Evolutionary conservation across 1,140 invertebrate species (phyloP).

Genomic region (Bombus picipes): DNA sequence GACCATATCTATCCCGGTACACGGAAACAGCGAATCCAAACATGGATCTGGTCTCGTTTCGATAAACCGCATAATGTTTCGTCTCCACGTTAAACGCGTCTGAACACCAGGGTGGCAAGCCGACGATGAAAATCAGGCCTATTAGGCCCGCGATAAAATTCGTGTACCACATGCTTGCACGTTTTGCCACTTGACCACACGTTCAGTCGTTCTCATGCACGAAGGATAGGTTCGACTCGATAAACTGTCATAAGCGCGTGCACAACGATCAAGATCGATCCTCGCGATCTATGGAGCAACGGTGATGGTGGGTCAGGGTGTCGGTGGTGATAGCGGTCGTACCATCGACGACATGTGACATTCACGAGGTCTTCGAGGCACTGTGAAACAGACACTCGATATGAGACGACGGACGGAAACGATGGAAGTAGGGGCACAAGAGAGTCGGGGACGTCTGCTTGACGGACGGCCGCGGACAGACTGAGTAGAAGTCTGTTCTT

Average conservation of each 20-base stretch:
- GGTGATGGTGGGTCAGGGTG: neutral
- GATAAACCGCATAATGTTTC: conserved; percentile 74
- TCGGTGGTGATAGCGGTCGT: conserved; percentile 35
- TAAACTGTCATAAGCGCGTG: conserved; percentile 24
- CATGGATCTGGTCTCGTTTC: conserved; percentile 69
- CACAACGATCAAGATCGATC: neutral
- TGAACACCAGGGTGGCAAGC: conserved; percentile 15
- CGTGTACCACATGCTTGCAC: conserved; percentile 48
- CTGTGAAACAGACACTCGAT: neutral
- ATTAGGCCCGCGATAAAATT: conserved; percentile 31
- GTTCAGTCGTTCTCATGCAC: conserved; percentile 41
- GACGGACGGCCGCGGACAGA: conserved; percentile 68
- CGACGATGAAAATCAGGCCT: conserved; percentile 37
- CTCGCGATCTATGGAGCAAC: neutral
- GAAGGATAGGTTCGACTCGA: neutral
- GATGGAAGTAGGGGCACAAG: neutral
- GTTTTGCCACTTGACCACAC: conserved; percentile 41
- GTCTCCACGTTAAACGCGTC: conserved; percentile 76
- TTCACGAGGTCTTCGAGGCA: conserved; percentile 30
- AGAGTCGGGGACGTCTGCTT: conserved; percentile 60
- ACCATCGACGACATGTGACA: conserved; percentile 58
- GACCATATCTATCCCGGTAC: conserved; percentile 68
- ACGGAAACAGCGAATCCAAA: conserved; percentile 76
- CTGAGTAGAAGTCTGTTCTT: conserved; percentile 63
- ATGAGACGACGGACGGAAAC: neutral